Conservation (phyloP, 2,797 vertebrate genomes). For the Zenarchopterus dispar region DNA sequence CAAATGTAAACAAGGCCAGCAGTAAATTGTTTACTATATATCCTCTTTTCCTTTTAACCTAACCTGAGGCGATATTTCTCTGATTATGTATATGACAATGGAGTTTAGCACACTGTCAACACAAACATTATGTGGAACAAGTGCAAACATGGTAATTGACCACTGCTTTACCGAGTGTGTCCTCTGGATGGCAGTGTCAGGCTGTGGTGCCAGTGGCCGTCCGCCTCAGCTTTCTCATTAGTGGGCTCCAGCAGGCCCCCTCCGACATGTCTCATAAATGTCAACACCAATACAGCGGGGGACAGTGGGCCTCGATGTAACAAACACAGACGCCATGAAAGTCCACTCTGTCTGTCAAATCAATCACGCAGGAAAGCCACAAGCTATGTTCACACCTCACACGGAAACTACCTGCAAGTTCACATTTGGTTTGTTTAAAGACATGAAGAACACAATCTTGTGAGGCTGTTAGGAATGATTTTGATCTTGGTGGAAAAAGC, state of each 20-base stretch:
- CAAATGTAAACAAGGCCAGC: slow-evolving; percentile 15
- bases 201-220: slow-evolving; percentile 54
- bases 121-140: slow-evolving; percentile 41
- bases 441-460: slow-evolving; percentile 63
- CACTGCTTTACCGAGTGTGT: slow-evolving; percentile 22
- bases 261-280: slow-evolving; percentile 97
- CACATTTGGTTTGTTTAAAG: slow-evolving; percentile 86
- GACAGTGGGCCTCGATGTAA: slow-evolving; percentile 94
- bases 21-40: too few relatives aligned
- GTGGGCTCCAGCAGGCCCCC: slow-evolving; percentile 84
- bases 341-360: slow-evolving; percentile 95
- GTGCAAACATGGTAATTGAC: slow-evolving; percentile 48
- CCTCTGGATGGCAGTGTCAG: slow-evolving; percentile 86
- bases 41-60: slow-evolving; percentile 4
- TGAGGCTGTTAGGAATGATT: slow-evolving; percentile 52
- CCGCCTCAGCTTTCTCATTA: slow-evolving; percentile 70
- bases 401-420: slow-evolving; percentile 75
- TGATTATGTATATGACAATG: slow-evolving; percentile 21
- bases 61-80: slow-evolving; percentile 21
- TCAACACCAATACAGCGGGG: slow-evolving; percentile 96
- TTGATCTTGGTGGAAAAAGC: slow-evolving; percentile 44
- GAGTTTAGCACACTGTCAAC: slow-evolving; percentile 28
- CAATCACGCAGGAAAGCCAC: slow-evolving; percentile 86
- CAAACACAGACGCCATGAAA: slow-evolving; percentile 94
- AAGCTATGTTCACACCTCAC: slow-evolving; percentile 80